Evolutionary conservation across 53 echinoderm and acorn worm species (phyloP).

Genomic region (Temnopleurus reevesii): DNA sequence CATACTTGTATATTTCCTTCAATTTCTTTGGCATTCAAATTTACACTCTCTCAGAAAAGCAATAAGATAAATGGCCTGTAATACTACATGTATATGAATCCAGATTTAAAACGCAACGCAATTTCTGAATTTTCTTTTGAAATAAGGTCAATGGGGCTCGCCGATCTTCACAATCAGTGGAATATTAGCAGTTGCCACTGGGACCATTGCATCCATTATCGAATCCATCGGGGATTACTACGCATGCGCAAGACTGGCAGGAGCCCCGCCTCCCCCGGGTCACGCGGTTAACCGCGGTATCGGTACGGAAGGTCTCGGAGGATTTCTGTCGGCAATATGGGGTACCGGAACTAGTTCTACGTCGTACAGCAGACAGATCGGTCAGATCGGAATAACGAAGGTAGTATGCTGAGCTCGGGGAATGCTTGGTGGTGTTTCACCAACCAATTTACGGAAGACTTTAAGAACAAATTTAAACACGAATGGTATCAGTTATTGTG

Average conservation of each 20-base stretch:
- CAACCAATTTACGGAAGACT: too few relatives aligned
- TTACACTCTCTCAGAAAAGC: too few relatives aligned
- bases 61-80: too few relatives aligned
- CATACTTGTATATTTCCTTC: too few relatives aligned
- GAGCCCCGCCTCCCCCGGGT: conserved; percentile 78
- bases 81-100: too few relatives aligned
- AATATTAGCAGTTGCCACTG: conserved; percentile 70
- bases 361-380: conserved; percentile 71
- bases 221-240: conserved; percentile 78
- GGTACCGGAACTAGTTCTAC: conserved; percentile 85
- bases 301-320: conserved; percentile 89
- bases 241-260: conserved; percentile 72
- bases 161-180: conserved; percentile 57
- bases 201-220: conserved; percentile 70
- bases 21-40: too few relatives aligned
- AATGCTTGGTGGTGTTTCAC: too few relatives aligned
- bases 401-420: neutral
- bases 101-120: too few relatives aligned
- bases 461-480: too few relatives aligned
- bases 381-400: conserved; percentile 76
- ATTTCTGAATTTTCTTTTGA: neutral
- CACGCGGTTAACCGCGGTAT: conserved; percentile 97
- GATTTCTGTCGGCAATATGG: conserved; percentile 77
- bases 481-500: too few relatives aligned
- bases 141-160: conserved; percentile 83